These are phyloP conservation scores for Platalea minor DNA, from an alignment of 2,797 vertebrate species.

Conservation along the genomic window DNA sequence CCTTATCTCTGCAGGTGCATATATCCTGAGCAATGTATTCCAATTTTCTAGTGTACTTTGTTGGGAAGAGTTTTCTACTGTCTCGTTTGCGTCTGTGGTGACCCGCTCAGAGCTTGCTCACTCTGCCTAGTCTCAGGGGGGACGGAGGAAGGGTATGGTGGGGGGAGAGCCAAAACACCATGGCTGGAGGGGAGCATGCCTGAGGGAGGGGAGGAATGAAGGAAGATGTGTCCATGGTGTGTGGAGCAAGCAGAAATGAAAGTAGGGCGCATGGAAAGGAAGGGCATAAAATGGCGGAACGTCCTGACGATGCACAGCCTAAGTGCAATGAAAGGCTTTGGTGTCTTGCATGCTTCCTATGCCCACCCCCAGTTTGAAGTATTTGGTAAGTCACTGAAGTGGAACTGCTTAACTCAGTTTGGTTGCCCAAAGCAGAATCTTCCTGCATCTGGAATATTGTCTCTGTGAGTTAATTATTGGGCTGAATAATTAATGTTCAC, in stretches of 20 bases:
- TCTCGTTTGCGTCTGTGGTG: background rate
- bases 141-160: background rate
- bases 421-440: conserved; percentile 36
- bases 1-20: accelerated
- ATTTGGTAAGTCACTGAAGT: background rate
- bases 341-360: background rate
- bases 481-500: conserved; percentile 55
- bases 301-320: accelerated
- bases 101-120: background rate
- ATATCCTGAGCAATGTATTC: accelerated
- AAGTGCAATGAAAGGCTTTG: background rate
- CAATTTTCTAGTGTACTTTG: background rate
- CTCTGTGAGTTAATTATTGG: conserved; percentile 58
- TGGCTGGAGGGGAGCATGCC: background rate
- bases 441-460: conserved; percentile 43
- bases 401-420: background rate
- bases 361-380: background rate
- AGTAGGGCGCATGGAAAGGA: background rate
- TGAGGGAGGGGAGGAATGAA: background rate
- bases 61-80: background rate
- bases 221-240: accelerated
- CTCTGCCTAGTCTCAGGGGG: background rate
- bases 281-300: background rate
- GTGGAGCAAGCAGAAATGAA: background rate
- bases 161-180: background rate